These are phyloP conservation scores for Sebastes baramenuke DNA, from an alignment of 2,797 vertebrate species.

Conservation along the genomic window DNA sequence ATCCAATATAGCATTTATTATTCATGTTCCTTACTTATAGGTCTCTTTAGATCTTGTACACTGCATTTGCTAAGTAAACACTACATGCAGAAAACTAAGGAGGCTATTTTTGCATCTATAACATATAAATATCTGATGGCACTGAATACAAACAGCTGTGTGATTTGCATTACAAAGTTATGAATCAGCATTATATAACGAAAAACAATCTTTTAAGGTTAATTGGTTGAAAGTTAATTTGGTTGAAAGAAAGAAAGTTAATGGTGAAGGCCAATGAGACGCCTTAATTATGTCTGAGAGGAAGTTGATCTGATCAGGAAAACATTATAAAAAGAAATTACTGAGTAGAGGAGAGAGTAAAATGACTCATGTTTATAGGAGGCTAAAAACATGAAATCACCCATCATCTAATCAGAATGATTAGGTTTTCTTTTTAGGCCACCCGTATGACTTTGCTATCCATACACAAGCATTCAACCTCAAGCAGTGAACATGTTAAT, in stretches of 20 bases:
- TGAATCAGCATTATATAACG: neutral
- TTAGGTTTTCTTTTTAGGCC: slow-evolving; percentile 4
- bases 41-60: slow-evolving; percentile 7
- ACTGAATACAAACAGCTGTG: neutral
- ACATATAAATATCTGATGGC: neutral
- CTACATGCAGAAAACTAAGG: neutral
- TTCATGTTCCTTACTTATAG: slow-evolving; percentile 40
- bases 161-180: neutral
- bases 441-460: neutral
- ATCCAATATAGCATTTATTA: slow-evolving; percentile 30
- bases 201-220: slow-evolving; percentile 7
- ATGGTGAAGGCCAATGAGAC: slow-evolving; percentile 30
- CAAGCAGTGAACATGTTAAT: slow-evolving; percentile 13
- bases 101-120: neutral
- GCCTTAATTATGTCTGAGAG: slow-evolving; percentile 21
- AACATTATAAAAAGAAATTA: slow-evolving; percentile 8
- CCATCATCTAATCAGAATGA: slow-evolving; percentile 9
- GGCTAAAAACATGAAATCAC: slow-evolving; percentile 32
- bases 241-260: slow-evolving; percentile 38
- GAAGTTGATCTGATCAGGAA: neutral
- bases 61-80: slow-evolving; percentile 31
- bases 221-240: slow-evolving; percentile 40
- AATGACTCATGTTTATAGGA: neutral
- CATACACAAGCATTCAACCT: neutral
- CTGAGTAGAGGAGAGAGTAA: neutral